Evolutionary conservation across 2,113 vertebrate genomes (phyloP), one percentile per base, ranked within the genome.

Genomic region (Corvus moneduloides): DNA sequence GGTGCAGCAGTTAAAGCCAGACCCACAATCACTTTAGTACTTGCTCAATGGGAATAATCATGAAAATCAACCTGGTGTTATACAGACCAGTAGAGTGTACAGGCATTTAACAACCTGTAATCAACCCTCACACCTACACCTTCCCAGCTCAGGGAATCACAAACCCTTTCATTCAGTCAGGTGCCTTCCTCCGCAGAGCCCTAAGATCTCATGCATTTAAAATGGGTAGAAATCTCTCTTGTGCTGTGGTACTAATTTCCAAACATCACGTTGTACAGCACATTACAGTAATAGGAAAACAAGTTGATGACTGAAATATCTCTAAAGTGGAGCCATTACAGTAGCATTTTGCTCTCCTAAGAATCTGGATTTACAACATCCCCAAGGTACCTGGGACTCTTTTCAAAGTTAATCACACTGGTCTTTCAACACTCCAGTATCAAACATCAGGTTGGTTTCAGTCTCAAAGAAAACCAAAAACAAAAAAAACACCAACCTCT

Each of bases 11-110:
- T 98, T 97, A 98, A 93, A 87, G 39, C 14, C 84, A 41, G 22
- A 59, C 33, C 21, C 23, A 2, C 26, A 23, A 18, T 33, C 10
- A 13, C 6, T 67, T 85, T 3, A 81, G 21, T 4, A 21, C 72
- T 76, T 93, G 26, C 59, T 58, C 69, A 35, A 5, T 16, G 23
- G 74, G 79, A 35, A 86, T 69, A 72, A 35, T 66, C 43, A 51
- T 73, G 81, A 96, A 97, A 98, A 96, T 92, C 98, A 98, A 86
- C 97, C 96, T 97, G 98, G 96, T 97, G 96, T 73, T 80, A 96
- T 76, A 94, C 17, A 84, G 64, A 72, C 48, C 49, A 56, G 37
- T 14, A 78, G 35, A 64, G 2, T 28, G 22, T 7, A 49, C 43
- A 74, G 18, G 44, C 52, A 13, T n/a, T 11, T 24, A 56, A 41